phyloP scores from a whole-genome alignment of 2,888 invertebrate genomes.

The Epicampocera succincta region DNA sequence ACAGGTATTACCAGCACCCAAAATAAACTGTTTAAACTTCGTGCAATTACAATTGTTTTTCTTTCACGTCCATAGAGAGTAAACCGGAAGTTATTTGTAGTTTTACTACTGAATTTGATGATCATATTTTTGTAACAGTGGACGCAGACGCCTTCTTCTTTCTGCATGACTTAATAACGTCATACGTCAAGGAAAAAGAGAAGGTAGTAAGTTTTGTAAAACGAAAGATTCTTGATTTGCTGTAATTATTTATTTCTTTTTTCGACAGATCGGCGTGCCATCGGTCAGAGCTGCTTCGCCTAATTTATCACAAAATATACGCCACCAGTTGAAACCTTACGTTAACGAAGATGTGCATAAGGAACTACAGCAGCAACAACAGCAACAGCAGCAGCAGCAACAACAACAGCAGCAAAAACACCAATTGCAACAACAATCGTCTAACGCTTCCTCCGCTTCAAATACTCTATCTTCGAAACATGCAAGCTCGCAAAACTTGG shows the following conservation, averaged over 20 bases:
- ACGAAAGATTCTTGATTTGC: neutral
- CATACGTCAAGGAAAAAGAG: constrained; percentile 97
- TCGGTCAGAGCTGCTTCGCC: constrained; percentile 80
- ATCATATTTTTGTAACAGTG: constrained; percentile 98
- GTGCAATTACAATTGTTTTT: neutral
- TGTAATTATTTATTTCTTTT: neutral
- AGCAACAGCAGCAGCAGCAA: constrained; percentile 68
- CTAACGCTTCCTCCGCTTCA: constrained; percentile 59
- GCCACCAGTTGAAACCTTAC: constrained; percentile 77
- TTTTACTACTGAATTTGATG: constrained; percentile 99
- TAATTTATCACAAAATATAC: constrained; percentile 78
- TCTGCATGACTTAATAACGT: constrained; percentile 97
- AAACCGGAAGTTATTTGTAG: constrained; percentile 97
- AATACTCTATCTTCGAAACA: constrained; percentile 66
- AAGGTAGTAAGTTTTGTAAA: constrained; percentile 84
- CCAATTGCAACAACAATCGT: constrained; percentile 46
- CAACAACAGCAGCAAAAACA: too few species aligned
- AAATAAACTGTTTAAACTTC: neutral
- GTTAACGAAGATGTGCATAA: constrained; percentile 77
- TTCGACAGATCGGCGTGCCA: constrained; percentile 78
- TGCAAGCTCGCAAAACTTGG: constrained; percentile 65
- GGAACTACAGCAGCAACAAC: constrained; percentile 75
- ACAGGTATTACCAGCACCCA: constrained; percentile 82
- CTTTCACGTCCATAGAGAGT: constrained; percentile 82
- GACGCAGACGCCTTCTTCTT: constrained; percentile 99